A percentile compares a stretch with the other conserved stretches of the same genome.
These are phyloP conservation scores for Enoplosus armatus DNA, from an alignment of 2,797 vertebrate species.

Conservation along the genomic window DNA sequence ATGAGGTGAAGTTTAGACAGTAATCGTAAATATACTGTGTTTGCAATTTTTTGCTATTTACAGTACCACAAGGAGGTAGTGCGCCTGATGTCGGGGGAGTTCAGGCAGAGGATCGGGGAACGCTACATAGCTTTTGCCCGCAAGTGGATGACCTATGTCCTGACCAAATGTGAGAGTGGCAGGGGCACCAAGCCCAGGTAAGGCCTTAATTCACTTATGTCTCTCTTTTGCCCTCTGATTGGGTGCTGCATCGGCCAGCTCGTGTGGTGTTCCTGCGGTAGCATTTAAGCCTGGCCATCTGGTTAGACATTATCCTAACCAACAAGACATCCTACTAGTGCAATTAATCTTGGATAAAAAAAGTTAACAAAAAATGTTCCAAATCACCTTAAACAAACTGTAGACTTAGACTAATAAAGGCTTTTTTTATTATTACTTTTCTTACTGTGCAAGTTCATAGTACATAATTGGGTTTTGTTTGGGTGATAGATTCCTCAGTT, in stretches of 20 bases:
- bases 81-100: constrained; percentile 98
- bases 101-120: constrained; percentile 96
- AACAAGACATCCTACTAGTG: background rate
- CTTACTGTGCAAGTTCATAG: background rate
- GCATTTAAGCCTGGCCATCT: background rate
- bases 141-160: constrained; percentile 99
- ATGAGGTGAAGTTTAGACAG: background rate
- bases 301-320: background rate
- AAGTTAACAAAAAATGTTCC: background rate
- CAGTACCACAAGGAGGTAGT: constrained; percentile 99
- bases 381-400: background rate
- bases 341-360: background rate
- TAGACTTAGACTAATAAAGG: background rate
- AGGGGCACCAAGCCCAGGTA: constrained; percentile 97
- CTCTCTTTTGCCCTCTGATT: background rate
- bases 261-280: background rate
- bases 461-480: background rate
- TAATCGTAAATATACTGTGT: background rate
- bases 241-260: background rate
- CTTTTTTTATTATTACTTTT: background rate
- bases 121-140: constrained; percentile 96
- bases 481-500: background rate
- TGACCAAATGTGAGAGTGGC: constrained; percentile 99
- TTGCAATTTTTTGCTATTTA: constrained; percentile 8
- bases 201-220: constrained; percentile 20